Evolutionary conservation across 2,888 invertebrate genomes (phyloP), one percentile per base, ranked within the genome.

Genomic region (Aspidiotus destructor): DNA sequence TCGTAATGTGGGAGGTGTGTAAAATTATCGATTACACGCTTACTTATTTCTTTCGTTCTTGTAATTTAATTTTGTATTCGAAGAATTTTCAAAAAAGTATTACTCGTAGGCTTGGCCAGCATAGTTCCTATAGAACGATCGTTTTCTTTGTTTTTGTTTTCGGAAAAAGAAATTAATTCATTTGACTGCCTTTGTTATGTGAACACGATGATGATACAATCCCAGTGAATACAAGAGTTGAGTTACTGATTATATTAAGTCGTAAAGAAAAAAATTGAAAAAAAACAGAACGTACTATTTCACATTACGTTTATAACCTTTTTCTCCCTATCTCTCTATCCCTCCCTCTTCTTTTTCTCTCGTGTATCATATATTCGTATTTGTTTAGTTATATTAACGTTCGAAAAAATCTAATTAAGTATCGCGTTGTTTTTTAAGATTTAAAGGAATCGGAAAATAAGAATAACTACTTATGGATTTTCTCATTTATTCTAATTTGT

Each of bases 401-500:
- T 58, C 58, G 58, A 28, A 58, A 28, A 17, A 58, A 28, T 28
- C 16, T 58, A 48, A 28, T 58, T 28, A 58, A 58, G 58, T 58
- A 28, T 58, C 58, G 58, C 11, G 40, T 58, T 28, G 16, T 58
- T 55, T 40, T 54, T 11, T 16, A 58, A 58, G 16, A 58, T 58
- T 17, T 28, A 58, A 58, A 28, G 58, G 40, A 58, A 58, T 40
- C 48, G 48, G 48, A 58, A 28, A 58, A 10, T 58, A 28, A 58
- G 28, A 58, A 28, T 58, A 58, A 58, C 58, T 58, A 58, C 58
- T 58, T 58, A 58, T 58, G 28, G 28, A 28, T 15, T 58, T 58
- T 58, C 58, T 58, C 58, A n/a, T 48, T 58, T 58, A 58, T 58
- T 58, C 40, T 58, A 58, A 58, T 58, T 58, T 58, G 58, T 58